Conservation (phyloP, 2,113 vertebrate genomes). For the Menidia beryllina region DNA sequence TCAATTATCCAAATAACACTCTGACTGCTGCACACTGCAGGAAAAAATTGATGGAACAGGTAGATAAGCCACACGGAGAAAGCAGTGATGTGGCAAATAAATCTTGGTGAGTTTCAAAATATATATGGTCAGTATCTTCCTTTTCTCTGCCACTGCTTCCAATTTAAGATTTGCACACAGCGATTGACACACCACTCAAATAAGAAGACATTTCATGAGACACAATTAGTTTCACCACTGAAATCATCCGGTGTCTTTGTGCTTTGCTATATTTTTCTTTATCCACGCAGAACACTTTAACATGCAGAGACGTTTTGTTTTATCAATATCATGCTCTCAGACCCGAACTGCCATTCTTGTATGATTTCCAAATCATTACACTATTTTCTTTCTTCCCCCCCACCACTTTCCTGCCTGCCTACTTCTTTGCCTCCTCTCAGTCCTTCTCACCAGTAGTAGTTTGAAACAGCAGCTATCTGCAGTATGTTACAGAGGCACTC, state of each 20-base stretch:
- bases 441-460: conserved; percentile 41
- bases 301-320: conserved; percentile 24
- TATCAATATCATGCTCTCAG: conserved; percentile 15
- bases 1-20: not conserved
- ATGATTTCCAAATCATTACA: conserved; percentile 17
- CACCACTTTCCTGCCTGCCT: conserved; percentile 30
- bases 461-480: conserved; percentile 82
- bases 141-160: not conserved
- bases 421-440: conserved; percentile 40
- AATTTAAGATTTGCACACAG: not conserved
- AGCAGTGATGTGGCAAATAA: not conserved
- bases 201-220: not conserved
- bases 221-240: not conserved
- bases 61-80: too few relatives aligned
- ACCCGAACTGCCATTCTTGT: conserved; percentile 1
- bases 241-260: conserved; percentile 15
- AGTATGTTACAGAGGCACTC: conserved; percentile 77
- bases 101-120: too few relatives aligned
- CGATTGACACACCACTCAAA: not conserved
- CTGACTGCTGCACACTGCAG: not conserved
- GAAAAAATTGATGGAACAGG: too few relatives aligned
- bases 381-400: conserved; percentile 48
- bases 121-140: too few relatives aligned
- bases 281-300: not conserved
- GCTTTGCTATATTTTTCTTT: conserved; percentile 5